Evolutionary conservation across 2,797 vertebrate species (phyloP), one percentile per base, ranked within the genome.

Genomic region (Triplophysa yarkandensis): DNA sequence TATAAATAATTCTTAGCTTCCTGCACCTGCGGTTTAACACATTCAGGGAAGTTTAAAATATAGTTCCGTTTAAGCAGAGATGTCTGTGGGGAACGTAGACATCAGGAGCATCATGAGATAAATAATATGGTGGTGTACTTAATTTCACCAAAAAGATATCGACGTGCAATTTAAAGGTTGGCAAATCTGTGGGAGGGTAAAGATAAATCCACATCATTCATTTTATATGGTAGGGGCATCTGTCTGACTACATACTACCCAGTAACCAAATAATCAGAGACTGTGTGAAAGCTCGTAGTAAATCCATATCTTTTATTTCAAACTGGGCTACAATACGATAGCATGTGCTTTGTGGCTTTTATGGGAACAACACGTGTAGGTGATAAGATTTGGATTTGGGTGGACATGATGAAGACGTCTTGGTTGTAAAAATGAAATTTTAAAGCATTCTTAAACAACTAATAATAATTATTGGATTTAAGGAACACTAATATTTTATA

Each of bases 221-320:
- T 63, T 63, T 28, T n/a, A 54, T 41, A 41, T 30, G 34, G 46
- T 6, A 52, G 58, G 28, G 48, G 25, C 54, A 39, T 39, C 65
- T 67, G 30, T 55, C 23, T 30, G 19, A 44, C 48, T 23, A 17
- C 16, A 28, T 73, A 41, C 58, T 63, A 54, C 17, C 34, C 62
- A 65, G 50, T 65, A 74, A 74, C 36, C 61, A 55, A 65, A 55
- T 44, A 73, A 73, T 44, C 52, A 55, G 46, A 54, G 17, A 63
- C 39, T 32, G 36, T 19, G 48, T 65, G 2, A 46, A 73, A 73
- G 48, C 25, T 5, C 54, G 36, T 34, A 65, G 25, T 74, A 74
- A 71, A 74, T 65, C 50, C 14, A 63, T 41, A 54, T 54, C 23
- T 72, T 23, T 28, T 19, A 17, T 41, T 34, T 52, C 17, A 52